Base-by-base conservation (phyloP, 2,113 vertebrate genomes). In the Neogobius melanostomus region DNA sequence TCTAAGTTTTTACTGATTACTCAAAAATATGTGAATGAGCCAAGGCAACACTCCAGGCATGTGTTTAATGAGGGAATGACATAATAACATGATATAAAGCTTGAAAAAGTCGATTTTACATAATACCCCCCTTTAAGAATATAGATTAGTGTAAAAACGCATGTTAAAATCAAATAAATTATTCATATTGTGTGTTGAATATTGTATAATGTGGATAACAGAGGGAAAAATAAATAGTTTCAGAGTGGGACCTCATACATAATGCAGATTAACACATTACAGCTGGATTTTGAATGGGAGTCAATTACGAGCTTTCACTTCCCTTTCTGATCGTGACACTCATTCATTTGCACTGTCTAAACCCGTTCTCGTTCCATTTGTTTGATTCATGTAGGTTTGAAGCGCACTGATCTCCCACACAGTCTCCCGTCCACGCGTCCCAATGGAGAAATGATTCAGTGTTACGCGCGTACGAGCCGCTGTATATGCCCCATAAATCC, bases 401-500 rank as follows among this genome's bases (percentile, higher is more conserved):
- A 82, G 84, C 83, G 71, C 59, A 81, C 64, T 69, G 74, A 63
- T 81, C 86, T 82, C 84, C 85, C 69, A 54, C 66, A 47, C 64
- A n/a, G 82, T 72, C 11, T 66, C 74, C 45, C 68, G 36, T 68
- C 84, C 84, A 79, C 85, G 52, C 80, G 84, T 88, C 88, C 82
- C 84, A 17, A 81, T 36, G 83, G 86, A 69, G 75, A 85, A 81
- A 90, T 90, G 88, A 90, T 90, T 89, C 89, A 89, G 85, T 88
- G 76, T 91, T 90, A 89, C 89, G 88, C 87, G 85, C 81, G 89
- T 79, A 88, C 89, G 88, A 83, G 85, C 78, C 83, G 21, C 85
- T 84, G 89, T 90, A 86, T 89, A 85, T 90, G 89, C 79, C 85
- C 87, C 85, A 91, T 92, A 91, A 92, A 93, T 92, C 90, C 86